These are phyloP conservation scores for Drosophila paulistorum DNA, from an alignment of 1,140 invertebrate genomes.

Conservation along the genomic window DNA sequence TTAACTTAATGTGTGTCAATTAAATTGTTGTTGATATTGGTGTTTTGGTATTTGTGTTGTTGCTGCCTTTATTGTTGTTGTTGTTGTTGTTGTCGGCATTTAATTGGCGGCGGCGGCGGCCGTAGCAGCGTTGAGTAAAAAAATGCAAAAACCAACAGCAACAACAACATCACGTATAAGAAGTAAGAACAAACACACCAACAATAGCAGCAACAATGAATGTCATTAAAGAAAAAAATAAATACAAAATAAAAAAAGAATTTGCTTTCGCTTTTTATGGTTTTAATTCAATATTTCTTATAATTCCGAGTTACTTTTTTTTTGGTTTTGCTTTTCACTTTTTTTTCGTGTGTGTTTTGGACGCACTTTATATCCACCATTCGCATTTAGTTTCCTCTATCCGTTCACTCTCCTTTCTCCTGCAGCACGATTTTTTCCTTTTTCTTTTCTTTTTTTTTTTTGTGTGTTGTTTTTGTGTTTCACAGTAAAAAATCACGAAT, in stretches of 20 bases:
- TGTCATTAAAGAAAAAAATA: constrained; percentile 8
- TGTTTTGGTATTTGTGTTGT: constrained; percentile 21
- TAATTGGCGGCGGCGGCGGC: constrained; percentile 48
- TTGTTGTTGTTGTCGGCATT: constrained; percentile 37
- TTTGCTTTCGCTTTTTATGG: constrained; percentile 8
- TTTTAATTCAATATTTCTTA: constrained; percentile 20
- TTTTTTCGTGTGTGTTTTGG: constrained; percentile 22
- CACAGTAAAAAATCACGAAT: constrained; percentile 15
- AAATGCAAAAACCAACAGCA: constrained; percentile 12
- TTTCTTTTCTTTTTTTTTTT: constrained; percentile 1
- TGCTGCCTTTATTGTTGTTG: constrained; percentile 38
- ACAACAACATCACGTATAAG: not conserved
- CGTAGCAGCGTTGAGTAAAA: constrained; percentile 11
- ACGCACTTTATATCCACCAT: constrained; percentile 51
- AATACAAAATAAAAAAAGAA: not conserved
- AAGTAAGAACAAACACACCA: constrained; percentile 1
- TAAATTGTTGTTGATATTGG: not conserved
- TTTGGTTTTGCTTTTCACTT: constrained; percentile 18
- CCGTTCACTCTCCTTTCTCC: constrained; percentile 9
- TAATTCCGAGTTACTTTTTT: constrained; percentile 18
- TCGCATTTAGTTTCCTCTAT: constrained; percentile 50
- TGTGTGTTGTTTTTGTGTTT: constrained; percentile 3
- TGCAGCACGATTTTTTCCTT: constrained; percentile 6
- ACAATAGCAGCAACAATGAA: constrained; percentile 14
- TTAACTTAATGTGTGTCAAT: constrained; percentile 1